Base-by-base conservation (phyloP, 1,140 invertebrate genomes). In the Drosophila littoralis region DNA sequence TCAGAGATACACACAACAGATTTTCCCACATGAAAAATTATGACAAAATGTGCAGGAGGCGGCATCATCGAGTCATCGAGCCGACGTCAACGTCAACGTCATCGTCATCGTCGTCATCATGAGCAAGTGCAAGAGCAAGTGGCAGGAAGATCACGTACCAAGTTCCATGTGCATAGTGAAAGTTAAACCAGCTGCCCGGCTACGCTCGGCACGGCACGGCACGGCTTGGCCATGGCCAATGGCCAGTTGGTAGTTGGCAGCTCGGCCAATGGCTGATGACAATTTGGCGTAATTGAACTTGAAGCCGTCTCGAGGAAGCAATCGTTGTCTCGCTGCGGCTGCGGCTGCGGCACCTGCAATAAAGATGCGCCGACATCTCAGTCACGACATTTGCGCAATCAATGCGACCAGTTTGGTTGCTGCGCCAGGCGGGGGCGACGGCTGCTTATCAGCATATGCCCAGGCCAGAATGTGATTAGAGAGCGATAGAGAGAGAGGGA, bases 1-100 rank as follows among this genome's bases (percentile, higher is more conserved):
- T 40, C 42, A 55, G 60, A 61, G 36, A 61, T 55, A 57, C 60
- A 55, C 55, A 66, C 48, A 46, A 57, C 52, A 68, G 32, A 79
- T 84, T 83, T 83, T 83, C 80, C 77, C 81, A 83, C 81, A 83
- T 79, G 68, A 76, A 84, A 84, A 83, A 84, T 79, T 74, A 83
- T 80, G 81, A 84, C 80, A 84, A 80, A 80, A 84, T 73, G 51
- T 76, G 80, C 63, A 71, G 75, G 50, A 77, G 74, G 57, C 51
- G 22, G 38, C 55, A 66, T 32, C 68, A 71, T 32, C 50, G 35
- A 54, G 65, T 70, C 78, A 67, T 67, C 79, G 48, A 55, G 43
- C 38, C 70, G 55, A 54, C 63, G 48, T 15, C 63, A 40, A 46
- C 46, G 32, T 55, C 55, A 33, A 46, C 36, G 10, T 48, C 54